Evolutionary conservation across 2,797 vertebrate genomes (phyloP), one percentile per base, ranked within the genome.

Genomic region (Phylloscopus collybita): DNA sequence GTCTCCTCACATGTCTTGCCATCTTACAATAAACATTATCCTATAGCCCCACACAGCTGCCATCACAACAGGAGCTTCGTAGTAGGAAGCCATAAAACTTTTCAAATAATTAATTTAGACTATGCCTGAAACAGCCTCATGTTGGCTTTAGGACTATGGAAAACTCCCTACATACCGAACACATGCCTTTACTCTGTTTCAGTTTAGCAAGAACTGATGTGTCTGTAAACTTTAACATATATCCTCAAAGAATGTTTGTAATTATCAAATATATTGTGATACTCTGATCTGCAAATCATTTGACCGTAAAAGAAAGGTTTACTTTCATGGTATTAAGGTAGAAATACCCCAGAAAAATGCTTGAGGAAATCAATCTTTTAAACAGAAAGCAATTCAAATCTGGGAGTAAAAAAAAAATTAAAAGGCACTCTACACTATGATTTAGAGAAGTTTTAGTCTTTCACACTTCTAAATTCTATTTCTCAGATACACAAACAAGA

Each of bases 341-440:
- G 56, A 89, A 92, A 76, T 64, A 49, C 5, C 2, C 29, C 23
- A 45, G 4, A 69, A 59, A 88, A 79, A 86, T 23, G 10, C 9
- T 42, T 30, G 32, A 23, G 10, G 23, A 84, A 86, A 82, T 27
- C 8, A 67, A 32, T 40, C 9, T 56, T 79, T 84, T 57, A 71
- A 85, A 70, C 1, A 72, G 54, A 84, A 81, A 82, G 23, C 7
- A 82, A 74, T 42, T 61, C 13, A 73, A 75, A 74, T 40, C 38
- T 38, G 25, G 0, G 1, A 0, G 2, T 9, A 44, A 53, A 12
- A 22, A 27, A 32, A 36, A 26, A 26, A 10, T 56, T 8, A 18
- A 29, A 67, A 32, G 4, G 5, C 23, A 50, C 7, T 40, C 38
- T 38, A 4, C 19, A 26, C 15, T 73, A 30, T 12, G 19, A 86